Evolutionary conservation across 2,113 vertebrate genomes (phyloP).

Genomic region (Apteryx owenii): DNA sequence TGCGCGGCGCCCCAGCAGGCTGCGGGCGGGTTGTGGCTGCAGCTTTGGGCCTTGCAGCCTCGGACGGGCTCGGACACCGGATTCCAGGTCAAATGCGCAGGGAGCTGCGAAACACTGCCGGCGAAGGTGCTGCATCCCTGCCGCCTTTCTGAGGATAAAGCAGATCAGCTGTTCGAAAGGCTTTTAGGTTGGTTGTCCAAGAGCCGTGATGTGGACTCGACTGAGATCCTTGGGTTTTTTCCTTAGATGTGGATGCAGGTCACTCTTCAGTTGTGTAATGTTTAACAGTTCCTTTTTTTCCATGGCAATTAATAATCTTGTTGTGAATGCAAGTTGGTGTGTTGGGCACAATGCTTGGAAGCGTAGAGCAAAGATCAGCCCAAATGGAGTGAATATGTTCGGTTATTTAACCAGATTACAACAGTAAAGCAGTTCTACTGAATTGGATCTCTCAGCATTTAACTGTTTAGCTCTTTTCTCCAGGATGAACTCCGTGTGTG

Average conservation of each 20-base stretch:
- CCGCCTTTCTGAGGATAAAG: background rate
- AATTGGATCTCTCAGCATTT: background rate
- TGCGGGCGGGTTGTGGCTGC: no score
- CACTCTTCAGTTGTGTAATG: rapidly evolving
- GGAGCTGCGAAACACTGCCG: background rate
- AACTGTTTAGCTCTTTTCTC: background rate
- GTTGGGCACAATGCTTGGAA: background rate
- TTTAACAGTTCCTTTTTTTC: background rate
- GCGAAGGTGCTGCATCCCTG: background rate
- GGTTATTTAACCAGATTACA: background rate
- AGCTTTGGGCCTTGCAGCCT: background rate
- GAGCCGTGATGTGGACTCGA: background rate
- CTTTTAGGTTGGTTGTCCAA: background rate
- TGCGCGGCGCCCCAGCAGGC: background rate
- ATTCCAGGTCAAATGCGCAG: background rate
- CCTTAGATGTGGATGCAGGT: background rate
- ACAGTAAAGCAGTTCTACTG: background rate
- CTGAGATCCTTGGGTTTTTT: background rate
- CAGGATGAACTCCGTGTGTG: background rate
- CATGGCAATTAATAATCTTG: background rate
- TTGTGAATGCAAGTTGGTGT: background rate
- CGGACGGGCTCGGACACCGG: no score
- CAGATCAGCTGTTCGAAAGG: background rate
- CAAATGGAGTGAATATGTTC: background rate
- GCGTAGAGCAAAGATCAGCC: background rate